Evolutionary conservation across 2,888 invertebrate species (phyloP), one percentile per base, ranked within the genome.

Genomic region (Eulithis testata): DNA sequence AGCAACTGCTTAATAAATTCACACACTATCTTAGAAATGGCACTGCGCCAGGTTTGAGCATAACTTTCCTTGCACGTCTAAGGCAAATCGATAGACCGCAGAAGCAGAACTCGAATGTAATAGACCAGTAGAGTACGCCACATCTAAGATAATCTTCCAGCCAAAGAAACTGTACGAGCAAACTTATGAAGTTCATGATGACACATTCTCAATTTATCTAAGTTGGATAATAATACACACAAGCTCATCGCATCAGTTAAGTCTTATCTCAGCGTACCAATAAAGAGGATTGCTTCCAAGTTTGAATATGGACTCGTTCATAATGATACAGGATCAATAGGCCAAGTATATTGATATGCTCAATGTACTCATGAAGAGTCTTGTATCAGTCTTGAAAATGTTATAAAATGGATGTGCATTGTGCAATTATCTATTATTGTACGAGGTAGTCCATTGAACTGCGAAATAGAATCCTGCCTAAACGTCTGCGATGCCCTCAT

Each of bases 1-100:
- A 50, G 61, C 36, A 60, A 68, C 63, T 68, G 65, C 60, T 73
- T 68, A 70, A 72, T 71, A 70, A 69, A 70, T 70, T 70, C 69
- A 72, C 68, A 63, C 62, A 63, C 63, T 70, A 71, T 71, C 71
- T 69, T 59, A 63, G 58, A 62, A 61, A 61, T 70, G 70, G 70
- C 67, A 55, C 52, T 44, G 59, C 55, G 71, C 69, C 72, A 73
- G 66, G 59, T 68, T 66, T 62, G 58, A 66, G 59, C 49, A 68
- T 63, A 66, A 65, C 62, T 69, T 63, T 65, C 45, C n/a, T 52
- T 52, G 37, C 58, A 57, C 60, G 66, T 66, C 65, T 66, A 65
- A 68, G 62, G 60, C 54, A 45, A 70, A 71, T 73, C 71, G 63
- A 73, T 70, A 70, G 60, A 62, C 58, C 55, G 11, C 56, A 65